A percentile compares a stretch with the other conserved stretches of the same genome.
Conservation (phyloP, 2,113 vertebrate species). For the Panthera uncia region DNA sequence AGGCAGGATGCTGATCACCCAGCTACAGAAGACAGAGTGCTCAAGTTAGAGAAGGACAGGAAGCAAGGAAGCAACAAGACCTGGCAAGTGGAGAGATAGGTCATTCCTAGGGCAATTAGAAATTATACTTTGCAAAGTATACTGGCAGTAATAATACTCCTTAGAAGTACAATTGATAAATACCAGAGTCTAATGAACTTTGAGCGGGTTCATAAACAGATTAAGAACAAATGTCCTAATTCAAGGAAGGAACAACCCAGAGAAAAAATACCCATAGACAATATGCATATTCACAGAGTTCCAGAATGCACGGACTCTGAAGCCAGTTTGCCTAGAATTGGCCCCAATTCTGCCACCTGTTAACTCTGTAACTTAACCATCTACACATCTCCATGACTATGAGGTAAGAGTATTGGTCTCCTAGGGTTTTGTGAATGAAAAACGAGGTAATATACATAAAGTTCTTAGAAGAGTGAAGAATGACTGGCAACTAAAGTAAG, state of each 20-base stretch:
- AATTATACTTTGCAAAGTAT: slow-evolving; percentile 59
- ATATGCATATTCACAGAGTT: neutral
- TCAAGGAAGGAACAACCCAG: neutral
- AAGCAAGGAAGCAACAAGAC: slow-evolving; percentile 37
- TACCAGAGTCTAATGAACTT: slow-evolving; percentile 57
- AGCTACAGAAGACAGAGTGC: neutral
- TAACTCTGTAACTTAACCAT: neutral
- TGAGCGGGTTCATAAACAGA: slow-evolving; percentile 47
- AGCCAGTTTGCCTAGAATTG: neutral
- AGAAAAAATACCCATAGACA: neutral
- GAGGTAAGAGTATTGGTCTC: neutral
- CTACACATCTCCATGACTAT: neutral
- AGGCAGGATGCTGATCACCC: neutral
- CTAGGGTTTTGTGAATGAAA: neutral
- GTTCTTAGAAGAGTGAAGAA: neutral
- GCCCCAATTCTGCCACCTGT: neutral
- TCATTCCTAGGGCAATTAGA: slow-evolving; percentile 63
- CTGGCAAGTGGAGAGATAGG: slow-evolving; percentile 34
- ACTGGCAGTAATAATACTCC: slow-evolving; percentile 23
- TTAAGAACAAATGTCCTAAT: slow-evolving; percentile 46
- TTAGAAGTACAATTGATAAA: slow-evolving; percentile 62
- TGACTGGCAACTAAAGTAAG: neutral
- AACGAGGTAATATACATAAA: neutral
- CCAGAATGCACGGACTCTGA: neutral
- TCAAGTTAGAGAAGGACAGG: slow-evolving; percentile 29